Base-by-base conservation (phyloP, 2,888 invertebrate genomes). In the Chaitophorus viminalis region DNA sequence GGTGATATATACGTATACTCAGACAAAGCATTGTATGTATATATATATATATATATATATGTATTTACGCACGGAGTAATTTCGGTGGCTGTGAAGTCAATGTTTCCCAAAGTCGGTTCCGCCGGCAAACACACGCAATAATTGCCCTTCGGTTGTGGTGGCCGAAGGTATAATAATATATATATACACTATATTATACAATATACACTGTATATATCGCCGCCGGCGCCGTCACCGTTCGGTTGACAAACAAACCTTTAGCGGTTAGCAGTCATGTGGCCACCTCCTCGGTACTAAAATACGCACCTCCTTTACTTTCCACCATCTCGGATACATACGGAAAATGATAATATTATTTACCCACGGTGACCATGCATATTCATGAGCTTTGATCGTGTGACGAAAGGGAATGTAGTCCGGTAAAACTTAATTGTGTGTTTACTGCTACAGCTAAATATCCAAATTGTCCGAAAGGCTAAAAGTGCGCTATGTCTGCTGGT, bases 271-370 rank as follows among this genome's bases (percentile, higher is more conserved):
- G 60, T 21, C 18, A 11, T 11, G 68, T 14, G 78, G 18, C 60
- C 60, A 33, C n/a, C 1, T 3, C 25, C 14, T 31, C 31, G 25
- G 25, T 25, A n/a, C n/a, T n/a, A n/a, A n/a, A 25, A 4, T 14
- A 46, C 46, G 11, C 46, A 14, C 46, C 1, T 46, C 14, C 46
- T 46, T 11, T 14, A 11, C 46, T 46, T 46, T 0, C 2, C 46
- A 14, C 46, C 14, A 8, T 8, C 46, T 25, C 25, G 25, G 21
- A 25, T 60, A 25, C 60, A 8, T 60, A 60, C 60, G 60, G 60
- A 25, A 60, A 60, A 60, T 60, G 39, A 75, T 75, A 75, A 75
- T 39, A 75, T 75, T 76, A 76, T 76, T 76, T 76, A 76, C 76
- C 31, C 70, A n/a, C 5, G 21, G 14, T 33, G 25, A 29, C 6